phyloP scores from a whole-genome alignment of 1,140 invertebrate species.

The Lepeophtheirus salmonis region DNA sequence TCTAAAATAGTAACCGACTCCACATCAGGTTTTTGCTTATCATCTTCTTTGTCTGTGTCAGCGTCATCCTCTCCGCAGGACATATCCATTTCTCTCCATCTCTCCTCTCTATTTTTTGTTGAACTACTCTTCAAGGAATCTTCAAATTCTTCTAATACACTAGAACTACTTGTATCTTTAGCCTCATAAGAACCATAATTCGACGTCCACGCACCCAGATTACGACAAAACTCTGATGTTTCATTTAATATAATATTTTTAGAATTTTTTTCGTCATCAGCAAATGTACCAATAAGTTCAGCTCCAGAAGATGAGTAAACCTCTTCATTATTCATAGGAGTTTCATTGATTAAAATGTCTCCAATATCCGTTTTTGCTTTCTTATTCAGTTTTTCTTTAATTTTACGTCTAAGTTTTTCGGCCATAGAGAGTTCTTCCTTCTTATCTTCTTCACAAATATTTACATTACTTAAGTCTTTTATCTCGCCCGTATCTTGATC shows the following conservation, averaged over 20 bases:
- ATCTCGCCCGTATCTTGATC: too few relatives aligned
- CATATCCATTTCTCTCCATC: conserved; percentile 25
- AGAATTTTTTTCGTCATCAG: conserved; percentile 15
- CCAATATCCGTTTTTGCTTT: too few relatives aligned
- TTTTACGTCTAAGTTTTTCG: too few relatives aligned
- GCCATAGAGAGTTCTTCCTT: too few relatives aligned
- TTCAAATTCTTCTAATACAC: conserved; percentile 8
- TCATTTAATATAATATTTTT: conserved; percentile 60
- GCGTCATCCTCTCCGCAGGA: conserved; percentile 7
- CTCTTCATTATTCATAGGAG: conserved; percentile 24
- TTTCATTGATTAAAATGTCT: too few relatives aligned
- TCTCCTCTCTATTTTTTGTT: neutral
- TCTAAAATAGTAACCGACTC: conserved; percentile 61
- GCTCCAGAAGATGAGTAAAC: conserved; percentile 22
- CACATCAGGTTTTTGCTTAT: conserved; percentile 12
- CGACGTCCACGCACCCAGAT: conserved; percentile 62
- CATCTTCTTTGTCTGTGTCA: conserved; percentile 19
- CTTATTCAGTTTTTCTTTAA: too few relatives aligned
- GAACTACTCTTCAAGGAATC: neutral
- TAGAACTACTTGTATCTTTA: too few relatives aligned
- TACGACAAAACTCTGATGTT: conserved; percentile 90
- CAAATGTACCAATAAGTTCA: conserved; percentile 5
- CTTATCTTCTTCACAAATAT: too few relatives aligned
- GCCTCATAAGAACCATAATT: conserved; percentile 7
- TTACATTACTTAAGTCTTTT: too few relatives aligned